Evolutionary conservation across 1,140 invertebrate species (phyloP).

Genomic region (Drosophila setifemur): DNA sequence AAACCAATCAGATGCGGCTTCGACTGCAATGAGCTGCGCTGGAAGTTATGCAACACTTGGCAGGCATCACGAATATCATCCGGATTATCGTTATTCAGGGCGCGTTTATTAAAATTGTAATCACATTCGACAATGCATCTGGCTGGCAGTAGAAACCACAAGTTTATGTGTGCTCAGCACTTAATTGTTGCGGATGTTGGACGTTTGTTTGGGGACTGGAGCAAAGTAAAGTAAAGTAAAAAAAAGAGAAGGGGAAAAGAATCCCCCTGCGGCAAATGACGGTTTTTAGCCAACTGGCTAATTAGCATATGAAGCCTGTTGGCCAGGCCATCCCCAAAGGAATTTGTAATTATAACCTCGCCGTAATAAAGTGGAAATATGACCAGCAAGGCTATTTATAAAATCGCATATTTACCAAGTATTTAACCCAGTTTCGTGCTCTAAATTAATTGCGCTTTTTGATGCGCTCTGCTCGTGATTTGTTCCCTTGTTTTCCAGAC

Average conservation of each 20-base stretch:
- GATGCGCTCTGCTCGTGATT: slow-evolving; percentile 16
- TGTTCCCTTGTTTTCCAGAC: not conserved
- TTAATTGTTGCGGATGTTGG: too few species aligned
- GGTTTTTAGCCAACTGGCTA: not conserved
- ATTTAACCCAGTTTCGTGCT: slow-evolving; percentile 8
- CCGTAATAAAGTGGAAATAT: too few species aligned
- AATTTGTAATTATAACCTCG: too few species aligned
- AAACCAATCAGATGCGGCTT: slow-evolving; percentile 57
- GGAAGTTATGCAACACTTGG: slow-evolving; percentile 52
- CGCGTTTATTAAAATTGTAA: slow-evolving; percentile 13
- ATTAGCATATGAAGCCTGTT: not conserved
- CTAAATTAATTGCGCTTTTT: slow-evolving; percentile 35
- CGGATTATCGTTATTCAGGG: slow-evolving; percentile 20
- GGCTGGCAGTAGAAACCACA: not conserved
- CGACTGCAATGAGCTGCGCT: slow-evolving; percentile 11
- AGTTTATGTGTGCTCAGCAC: too few species aligned
- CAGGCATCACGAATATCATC: not conserved
- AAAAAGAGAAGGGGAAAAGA: too few species aligned
- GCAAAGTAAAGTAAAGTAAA: not conserved
- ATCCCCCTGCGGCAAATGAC: not conserved
- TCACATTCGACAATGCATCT: slow-evolving; percentile 33
- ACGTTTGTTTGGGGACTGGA: not conserved
- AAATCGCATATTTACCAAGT: slow-evolving; percentile 7
- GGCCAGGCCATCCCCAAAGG: not conserved
- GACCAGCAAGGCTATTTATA: not conserved